phyloP scores from a whole-genome alignment of 2,113 vertebrate genomes.

The Nipponia nippon region DNA sequence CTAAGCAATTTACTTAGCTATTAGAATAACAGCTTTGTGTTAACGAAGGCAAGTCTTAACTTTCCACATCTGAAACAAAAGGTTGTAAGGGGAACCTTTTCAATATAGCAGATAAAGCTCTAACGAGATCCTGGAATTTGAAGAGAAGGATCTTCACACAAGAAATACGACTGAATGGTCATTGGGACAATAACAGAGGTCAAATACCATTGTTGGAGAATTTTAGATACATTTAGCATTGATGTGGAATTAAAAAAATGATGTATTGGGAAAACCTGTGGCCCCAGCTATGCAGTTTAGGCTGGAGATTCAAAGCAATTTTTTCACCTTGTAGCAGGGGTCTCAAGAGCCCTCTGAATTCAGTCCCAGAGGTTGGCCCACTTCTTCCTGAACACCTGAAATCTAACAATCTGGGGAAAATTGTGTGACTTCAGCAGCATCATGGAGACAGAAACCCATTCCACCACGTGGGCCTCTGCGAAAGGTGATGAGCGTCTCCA shows the following conservation, averaged over 20 bases:
- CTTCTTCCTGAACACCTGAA: background rate
- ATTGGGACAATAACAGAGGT: background rate
- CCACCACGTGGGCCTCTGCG: accelerated
- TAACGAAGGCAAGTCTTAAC: background rate
- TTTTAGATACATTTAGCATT: background rate
- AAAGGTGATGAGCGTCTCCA: background rate
- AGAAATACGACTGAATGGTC: background rate
- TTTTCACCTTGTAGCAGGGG: background rate
- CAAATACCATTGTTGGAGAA: background rate
- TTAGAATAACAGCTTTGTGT: background rate
- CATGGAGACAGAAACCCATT: background rate
- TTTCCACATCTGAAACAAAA: background rate
- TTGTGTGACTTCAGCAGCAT: background rate
- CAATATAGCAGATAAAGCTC: background rate
- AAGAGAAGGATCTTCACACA: background rate
- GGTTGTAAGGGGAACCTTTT: background rate
- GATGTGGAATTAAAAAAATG: background rate
- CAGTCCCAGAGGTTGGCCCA: background rate
- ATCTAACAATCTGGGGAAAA: background rate
- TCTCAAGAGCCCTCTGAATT: background rate
- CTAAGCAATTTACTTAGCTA: background rate
- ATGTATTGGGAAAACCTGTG: background rate
- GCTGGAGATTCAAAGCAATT: background rate
- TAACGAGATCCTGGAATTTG: background rate
- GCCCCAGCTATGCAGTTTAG: background rate